Conservation (phyloP, 2,797 vertebrate species). For the Malacoctenus gilli region DNA sequence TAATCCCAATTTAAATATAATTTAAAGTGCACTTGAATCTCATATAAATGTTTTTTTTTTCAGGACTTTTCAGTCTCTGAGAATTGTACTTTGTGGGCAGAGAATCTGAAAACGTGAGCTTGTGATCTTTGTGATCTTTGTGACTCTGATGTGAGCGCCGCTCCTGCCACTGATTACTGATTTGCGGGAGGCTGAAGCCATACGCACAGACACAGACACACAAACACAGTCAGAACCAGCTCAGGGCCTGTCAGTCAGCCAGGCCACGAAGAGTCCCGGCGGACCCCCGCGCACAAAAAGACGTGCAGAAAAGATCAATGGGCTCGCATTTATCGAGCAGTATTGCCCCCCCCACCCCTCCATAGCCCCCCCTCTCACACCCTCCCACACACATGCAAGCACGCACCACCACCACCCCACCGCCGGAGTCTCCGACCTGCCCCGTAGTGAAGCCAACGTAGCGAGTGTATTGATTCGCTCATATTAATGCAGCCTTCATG, state of each 20-base stretch:
- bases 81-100: too few species aligned
- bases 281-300: conserved; percentile 30
- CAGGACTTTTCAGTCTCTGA: too few species aligned
- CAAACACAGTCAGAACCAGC: conserved; percentile 12
- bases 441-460: conserved; percentile 26
- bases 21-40: too few species aligned
- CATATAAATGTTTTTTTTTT: too few species aligned
- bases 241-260: conserved; percentile 61
- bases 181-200: too few species aligned
- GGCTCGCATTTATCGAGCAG: conserved; percentile 52
- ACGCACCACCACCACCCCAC: neutral
- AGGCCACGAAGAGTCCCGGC: conserved; percentile 39
- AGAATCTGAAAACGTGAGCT: too few species aligned
- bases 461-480: conserved; percentile 65
- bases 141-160: too few species aligned
- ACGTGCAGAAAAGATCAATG: conserved; percentile 58
- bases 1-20: too few species aligned
- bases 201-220: conserved; percentile 13
- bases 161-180: too few species aligned
- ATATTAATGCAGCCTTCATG: conserved; percentile 65
- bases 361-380: neutral
- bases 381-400: conserved; percentile 14
- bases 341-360: too few species aligned
- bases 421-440: conserved; percentile 37
- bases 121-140: too few species aligned